phyloP scores from a whole-genome alignment of 2,797 vertebrate genomes.

The Mustela erminea region DNA sequence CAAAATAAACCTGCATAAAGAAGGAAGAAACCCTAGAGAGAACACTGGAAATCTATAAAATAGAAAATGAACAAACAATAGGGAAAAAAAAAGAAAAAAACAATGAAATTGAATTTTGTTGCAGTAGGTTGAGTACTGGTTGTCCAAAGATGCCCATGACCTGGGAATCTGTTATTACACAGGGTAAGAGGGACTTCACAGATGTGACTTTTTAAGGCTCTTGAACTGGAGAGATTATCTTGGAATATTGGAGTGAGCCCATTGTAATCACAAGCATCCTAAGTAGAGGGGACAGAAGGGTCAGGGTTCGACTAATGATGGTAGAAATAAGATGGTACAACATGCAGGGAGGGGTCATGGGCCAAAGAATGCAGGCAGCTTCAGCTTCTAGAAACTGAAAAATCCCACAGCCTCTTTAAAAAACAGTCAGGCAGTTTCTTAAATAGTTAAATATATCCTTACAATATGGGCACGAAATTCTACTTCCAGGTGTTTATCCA shows the following conservation, averaged over 20 bases:
- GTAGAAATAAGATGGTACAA: background rate
- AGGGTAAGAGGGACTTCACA: background rate
- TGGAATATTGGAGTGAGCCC: background rate
- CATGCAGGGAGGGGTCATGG: background rate
- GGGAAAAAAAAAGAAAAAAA: background rate
- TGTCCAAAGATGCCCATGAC: background rate
- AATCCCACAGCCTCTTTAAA: background rate
- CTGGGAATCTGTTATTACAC: background rate
- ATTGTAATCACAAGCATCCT: background rate
- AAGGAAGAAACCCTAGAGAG: background rate
- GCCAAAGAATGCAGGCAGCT: background rate
- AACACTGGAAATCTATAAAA: background rate
- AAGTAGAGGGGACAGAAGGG: background rate
- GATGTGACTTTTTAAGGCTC: background rate
- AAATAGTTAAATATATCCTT: background rate
- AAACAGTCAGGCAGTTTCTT: conserved; percentile 8
- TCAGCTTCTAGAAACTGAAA: background rate
- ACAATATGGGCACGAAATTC: background rate
- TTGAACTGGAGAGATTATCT: background rate
- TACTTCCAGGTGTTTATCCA: background rate
- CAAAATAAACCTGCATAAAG: background rate
- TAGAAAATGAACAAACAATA: background rate
- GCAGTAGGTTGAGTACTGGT: background rate
- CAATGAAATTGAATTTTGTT: background rate
- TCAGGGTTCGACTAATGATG: background rate